phyloP scores from a whole-genome alignment of 2,797 vertebrate genomes.

The Rhadinocentrus ornatus region DNA sequence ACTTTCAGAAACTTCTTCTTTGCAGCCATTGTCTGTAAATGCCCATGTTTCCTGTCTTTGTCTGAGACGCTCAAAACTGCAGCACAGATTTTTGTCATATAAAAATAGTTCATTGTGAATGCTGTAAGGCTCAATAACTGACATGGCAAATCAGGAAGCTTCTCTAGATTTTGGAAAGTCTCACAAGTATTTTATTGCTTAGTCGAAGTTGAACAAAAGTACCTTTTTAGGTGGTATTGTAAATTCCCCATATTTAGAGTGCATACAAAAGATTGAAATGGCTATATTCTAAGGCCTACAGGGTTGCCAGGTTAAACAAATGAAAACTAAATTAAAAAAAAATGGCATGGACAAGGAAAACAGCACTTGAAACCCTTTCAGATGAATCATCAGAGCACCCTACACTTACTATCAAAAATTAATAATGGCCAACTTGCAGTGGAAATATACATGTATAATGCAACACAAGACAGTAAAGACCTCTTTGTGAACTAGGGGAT shows the following conservation, averaged over 20 bases:
- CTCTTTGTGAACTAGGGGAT: conserved; percentile 57
- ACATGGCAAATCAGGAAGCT: background rate
- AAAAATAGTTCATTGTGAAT: background rate
- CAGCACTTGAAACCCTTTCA: too few species aligned
- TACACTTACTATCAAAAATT: too few species aligned
- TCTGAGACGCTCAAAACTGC: conserved; percentile 14
- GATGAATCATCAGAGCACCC: too few species aligned
- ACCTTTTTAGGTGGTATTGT: background rate
- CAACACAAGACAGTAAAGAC: conserved; percentile 11
- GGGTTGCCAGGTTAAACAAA: too few species aligned
- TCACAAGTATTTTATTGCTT: background rate
- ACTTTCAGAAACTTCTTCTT: background rate
- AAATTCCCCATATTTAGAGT: too few species aligned
- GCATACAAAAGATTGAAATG: too few species aligned
- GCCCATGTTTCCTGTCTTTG: conserved; percentile 5
- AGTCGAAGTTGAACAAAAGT: background rate
- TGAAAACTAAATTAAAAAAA: too few species aligned
- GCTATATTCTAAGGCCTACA: too few species aligned
- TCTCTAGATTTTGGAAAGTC: background rate
- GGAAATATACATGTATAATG: background rate
- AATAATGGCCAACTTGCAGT: background rate
- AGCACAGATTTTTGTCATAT: background rate
- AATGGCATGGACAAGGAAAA: too few species aligned
- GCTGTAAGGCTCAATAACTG: background rate
- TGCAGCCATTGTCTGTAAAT: conserved; percentile 6